Evolutionary conservation across 2,888 invertebrate genomes (phyloP).

Genomic region (Thyatira batis): DNA sequence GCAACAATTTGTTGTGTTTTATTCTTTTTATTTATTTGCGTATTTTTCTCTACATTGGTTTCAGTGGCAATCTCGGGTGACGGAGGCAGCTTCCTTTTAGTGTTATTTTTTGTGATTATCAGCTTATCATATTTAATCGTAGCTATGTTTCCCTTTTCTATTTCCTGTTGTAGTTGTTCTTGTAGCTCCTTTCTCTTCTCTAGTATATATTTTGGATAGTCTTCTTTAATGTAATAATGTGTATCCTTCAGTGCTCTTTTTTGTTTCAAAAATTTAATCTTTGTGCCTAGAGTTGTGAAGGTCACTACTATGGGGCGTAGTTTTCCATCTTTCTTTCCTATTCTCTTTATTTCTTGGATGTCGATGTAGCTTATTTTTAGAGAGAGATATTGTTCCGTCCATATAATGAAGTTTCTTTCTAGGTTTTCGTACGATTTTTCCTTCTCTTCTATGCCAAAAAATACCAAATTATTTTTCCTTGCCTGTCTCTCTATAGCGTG

Average conservation of each 20-base stretch:
- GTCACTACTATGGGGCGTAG: conserved; percentile 6
- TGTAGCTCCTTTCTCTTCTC: conserved; percentile 9
- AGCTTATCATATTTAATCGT: conserved; percentile 7
- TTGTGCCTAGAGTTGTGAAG: conserved; percentile 7
- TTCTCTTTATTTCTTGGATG: conserved; percentile 1
- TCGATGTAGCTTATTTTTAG: conserved; percentile 7
- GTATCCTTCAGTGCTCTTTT: conserved; percentile 8
- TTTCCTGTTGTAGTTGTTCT: conserved; percentile 5
- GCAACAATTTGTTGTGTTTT: not conserved
- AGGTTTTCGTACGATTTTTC: conserved; percentile 9
- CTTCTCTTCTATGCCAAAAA: not conserved
- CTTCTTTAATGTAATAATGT: conserved; percentile 8
- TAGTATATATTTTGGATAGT: conserved; percentile 8
- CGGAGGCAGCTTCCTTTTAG: no score
- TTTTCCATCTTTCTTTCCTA: conserved; percentile 6
- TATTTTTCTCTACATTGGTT: not conserved
- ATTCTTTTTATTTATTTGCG: not conserved
- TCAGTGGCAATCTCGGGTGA: not conserved
- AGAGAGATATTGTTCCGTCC: conserved; percentile 5
- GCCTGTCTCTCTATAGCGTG: conserved; percentile 7
- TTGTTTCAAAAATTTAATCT: conserved; percentile 6
- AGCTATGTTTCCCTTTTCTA: conserved; percentile 7
- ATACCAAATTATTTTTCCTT: not conserved
- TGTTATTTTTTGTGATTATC: conserved; percentile 3
- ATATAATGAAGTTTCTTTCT: conserved; percentile 8